A percentile compares a stretch with the other conserved stretches of the same genome.
Evolutionary conservation across 2,888 invertebrate genomes (phyloP).

Genomic region (Tetanocera ferruginea): DNA sequence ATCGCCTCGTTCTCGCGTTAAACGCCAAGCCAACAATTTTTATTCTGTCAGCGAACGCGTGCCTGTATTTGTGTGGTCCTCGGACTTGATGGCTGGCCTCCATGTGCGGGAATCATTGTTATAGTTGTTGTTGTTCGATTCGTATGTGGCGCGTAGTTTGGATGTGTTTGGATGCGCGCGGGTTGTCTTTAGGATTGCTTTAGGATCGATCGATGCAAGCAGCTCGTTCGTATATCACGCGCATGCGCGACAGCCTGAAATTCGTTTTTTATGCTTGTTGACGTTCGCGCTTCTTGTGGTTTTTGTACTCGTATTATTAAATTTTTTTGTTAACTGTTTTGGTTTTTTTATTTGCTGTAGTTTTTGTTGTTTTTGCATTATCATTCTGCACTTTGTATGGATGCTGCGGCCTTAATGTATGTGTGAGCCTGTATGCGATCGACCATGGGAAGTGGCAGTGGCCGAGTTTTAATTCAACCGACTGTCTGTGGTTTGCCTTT

Average conservation of each 20-base stretch:
- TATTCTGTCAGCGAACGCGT: constrained; percentile 71
- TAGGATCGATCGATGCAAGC: neutral
- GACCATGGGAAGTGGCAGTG: constrained; percentile 6
- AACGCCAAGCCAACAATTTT: constrained; percentile 70
- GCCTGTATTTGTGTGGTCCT: constrained; percentile 71
- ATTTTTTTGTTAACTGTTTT: constrained; percentile 43
- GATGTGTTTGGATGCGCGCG: neutral
- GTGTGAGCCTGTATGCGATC: neutral
- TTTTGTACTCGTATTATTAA: constrained; percentile 45
- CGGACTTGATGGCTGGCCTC: constrained; percentile 46
- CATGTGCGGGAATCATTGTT: neutral
- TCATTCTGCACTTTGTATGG: neutral
- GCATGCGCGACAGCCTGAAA: constrained; percentile 52
- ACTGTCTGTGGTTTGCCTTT: neutral
- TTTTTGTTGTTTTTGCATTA: neutral
- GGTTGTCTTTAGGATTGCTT: neutral
- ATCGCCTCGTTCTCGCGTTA: constrained; percentile 69
- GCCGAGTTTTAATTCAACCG: constrained; percentile 17
- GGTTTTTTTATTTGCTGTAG: constrained; percentile 13
- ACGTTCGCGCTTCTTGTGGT: constrained; percentile 38
- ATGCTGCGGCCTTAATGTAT: neutral
- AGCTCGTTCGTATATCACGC: constrained; percentile 61
- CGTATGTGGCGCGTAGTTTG: neutral
- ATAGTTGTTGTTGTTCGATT: neutral
- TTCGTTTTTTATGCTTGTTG: constrained; percentile 39